Evolutionary conservation across 1,140 invertebrate genomes (phyloP), one percentile per base, ranked within the genome.

Genomic region (Cotesia typhae): DNA sequence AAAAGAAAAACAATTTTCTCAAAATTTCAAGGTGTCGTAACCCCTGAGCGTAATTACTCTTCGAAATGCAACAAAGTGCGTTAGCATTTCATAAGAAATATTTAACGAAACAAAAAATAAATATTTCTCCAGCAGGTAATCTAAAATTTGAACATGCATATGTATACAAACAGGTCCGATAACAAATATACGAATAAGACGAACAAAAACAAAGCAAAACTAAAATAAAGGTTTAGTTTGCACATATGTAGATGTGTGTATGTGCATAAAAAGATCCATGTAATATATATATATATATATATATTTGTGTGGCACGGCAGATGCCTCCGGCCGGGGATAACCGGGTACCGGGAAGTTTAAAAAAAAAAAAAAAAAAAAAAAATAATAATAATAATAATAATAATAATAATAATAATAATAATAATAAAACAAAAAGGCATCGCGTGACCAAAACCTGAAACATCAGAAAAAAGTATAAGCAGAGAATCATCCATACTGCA

Each of bases 371-470:
- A 77, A 79, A 79, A 83, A 82, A 80, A 28, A 14, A n/a, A n/a
- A n/a, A n/a, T n/a, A n/a, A n/a, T n/a, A n/a, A n/a, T n/a, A n/a
- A n/a, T n/a, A n/a, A n/a, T n/a, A n/a, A n/a, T n/a, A n/a, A n/a
- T n/a, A n/a, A n/a, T n/a, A n/a, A n/a, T n/a, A n/a, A n/a, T n/a
- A n/a, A n/a, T n/a, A n/a, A n/a, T n/a, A n/a, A 0, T 1, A 28
- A 28, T 28, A 28, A 28, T 28, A 28, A 28, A 28, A 28, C 28
- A 28, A 59, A 83, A 83, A 83, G 78, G 77, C 79, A 83, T 84
- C 78, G 82, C 82, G 83, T 83, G 82, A 83, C 80, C 80, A 80
- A 77, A 83, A 83, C 80, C 80, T 84, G 79, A 83, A 84, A 82
- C 77, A 47, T 6, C 6, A 81, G 80, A 80, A 72, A 28, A 28